Evolutionary conservation across 2,888 invertebrate species (phyloP), one percentile per base, ranked within the genome.

Genomic region (Eupithecia inturbata): DNA sequence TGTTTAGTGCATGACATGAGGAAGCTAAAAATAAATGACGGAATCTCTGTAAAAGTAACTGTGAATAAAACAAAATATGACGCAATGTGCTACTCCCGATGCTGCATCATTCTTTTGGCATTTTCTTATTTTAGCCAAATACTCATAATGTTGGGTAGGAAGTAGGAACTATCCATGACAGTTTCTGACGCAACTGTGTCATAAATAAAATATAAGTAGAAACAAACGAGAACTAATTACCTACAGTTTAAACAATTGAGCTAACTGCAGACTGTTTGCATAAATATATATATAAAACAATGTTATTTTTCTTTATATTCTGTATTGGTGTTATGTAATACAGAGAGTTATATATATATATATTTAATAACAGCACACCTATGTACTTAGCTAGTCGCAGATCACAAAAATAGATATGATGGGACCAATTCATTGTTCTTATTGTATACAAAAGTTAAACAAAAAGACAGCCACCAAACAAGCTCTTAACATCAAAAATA

Each of bases 51-150:
- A 26, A 68, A 74, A 73, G 39, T 31, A 26, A 31, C 53, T 41
- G 64, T n/a, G 36, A 70, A 68, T 60, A 63, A 70, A 67, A 68
- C 71, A 74, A 74, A 68, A 36, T 49, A 70, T 74, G 71, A 74
- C 68, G 74, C 66, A 68, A 45, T 69, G 69, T 64, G 68, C 71
- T 68, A 57, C 57, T 12, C 22, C 22, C 12, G 12, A 57, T 5
- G 57, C 12, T 57, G 57, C 5, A 57, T 57, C 57, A 57, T 57
- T 26, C 26, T n/a, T 57, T 26, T 26, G 57, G 57, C 57, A 26
- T 57, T 57, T 57, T 57, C 57, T 57, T 57, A 57, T 57, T 57
- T 57, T 57, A 57, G 22, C 57, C 57, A 14, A 26, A 14, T 57
- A 26, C 14, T 26, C 57, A 57, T 22, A 1, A 57, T 22, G 4